phyloP scores from a whole-genome alignment of 1,140 invertebrate genomes.

The Macrobrachium nipponense region DNA sequence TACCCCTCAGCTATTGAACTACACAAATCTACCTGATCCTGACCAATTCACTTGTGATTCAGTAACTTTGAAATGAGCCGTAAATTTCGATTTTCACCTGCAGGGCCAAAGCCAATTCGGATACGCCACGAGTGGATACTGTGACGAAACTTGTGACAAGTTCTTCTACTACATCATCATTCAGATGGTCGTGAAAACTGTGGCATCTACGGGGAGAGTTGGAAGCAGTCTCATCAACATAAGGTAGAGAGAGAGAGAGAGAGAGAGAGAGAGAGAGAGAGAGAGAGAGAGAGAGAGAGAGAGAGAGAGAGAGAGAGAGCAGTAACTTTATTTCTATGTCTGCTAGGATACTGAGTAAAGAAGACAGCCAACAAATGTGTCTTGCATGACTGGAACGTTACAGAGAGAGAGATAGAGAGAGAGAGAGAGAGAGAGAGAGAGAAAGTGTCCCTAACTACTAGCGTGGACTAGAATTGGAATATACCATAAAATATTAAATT shows the following conservation, averaged over 20 bases:
- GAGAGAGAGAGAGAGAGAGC: too few species aligned
- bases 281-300: background rate
- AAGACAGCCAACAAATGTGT: too few species aligned
- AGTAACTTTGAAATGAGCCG: too few species aligned
- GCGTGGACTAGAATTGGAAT: too few species aligned
- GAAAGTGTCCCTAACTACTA: too few species aligned
- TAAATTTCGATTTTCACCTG: background rate
- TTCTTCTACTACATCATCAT: constrained; percentile 57
- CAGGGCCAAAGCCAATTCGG: constrained; percentile 8
- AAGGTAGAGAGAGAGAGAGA: constrained; percentile 16
- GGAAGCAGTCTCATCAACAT: constrained; percentile 55
- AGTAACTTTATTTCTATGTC: too few species aligned
- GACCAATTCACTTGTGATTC: too few species aligned
- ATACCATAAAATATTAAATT: too few species aligned
- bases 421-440: background rate
- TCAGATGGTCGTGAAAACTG: constrained; percentile 52
- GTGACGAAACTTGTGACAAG: constrained; percentile 44
- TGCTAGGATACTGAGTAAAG: too few species aligned
- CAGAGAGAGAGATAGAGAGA: background rate
- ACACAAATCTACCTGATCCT: too few species aligned
- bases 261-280: background rate
- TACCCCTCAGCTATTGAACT: too few species aligned
- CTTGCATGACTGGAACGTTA: too few species aligned
- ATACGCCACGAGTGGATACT: constrained; percentile 46
- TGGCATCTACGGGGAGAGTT: constrained; percentile 52